phyloP scores from a whole-genome alignment of 2,797 vertebrate species.

The Acipenser ruthenus region DNA sequence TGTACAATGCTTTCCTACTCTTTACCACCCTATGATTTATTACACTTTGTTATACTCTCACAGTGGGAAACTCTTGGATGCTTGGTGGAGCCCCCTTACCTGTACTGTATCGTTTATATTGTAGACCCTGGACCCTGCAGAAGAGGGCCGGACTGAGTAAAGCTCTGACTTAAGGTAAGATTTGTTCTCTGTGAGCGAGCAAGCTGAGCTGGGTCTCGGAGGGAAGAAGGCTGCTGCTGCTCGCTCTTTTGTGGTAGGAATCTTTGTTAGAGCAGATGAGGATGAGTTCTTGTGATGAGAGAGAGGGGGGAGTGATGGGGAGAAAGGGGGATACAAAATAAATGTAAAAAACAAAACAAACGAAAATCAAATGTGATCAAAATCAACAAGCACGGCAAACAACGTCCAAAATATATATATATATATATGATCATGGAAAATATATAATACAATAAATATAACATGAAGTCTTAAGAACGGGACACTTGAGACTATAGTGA shows the following conservation, averaged over 20 bases:
- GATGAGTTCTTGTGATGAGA: constrained; percentile 68
- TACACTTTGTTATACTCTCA: no score
- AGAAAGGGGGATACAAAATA: constrained; percentile 10
- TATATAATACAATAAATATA: no score
- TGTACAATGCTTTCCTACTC: no score
- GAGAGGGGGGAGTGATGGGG: constrained; percentile 27
- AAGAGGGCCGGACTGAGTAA: constrained; percentile 58
- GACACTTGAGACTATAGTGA: no score
- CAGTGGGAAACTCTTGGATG: no score
- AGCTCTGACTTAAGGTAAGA: constrained; percentile 50
- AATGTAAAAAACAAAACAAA: constrained; percentile 27
- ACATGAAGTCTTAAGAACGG: no score
- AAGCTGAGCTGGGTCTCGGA: constrained; percentile 61
- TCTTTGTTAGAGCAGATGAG: constrained; percentile 76
- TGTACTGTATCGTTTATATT: constrained; percentile 36
- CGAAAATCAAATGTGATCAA: constrained; percentile 21
- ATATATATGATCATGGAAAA: no score
- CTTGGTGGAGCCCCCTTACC: constrained; percentile 37
- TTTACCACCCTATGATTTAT: no score
- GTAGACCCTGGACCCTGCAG: constrained; percentile 54
- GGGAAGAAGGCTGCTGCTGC: constrained; percentile 50
- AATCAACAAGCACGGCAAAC: not conserved
- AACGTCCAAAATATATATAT: no score
- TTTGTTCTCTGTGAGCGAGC: constrained; percentile 54
- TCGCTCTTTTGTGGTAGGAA: constrained; percentile 71